Evolutionary conservation across 2,113 vertebrate species (phyloP).

Genomic region (Clupea harengus): DNA sequence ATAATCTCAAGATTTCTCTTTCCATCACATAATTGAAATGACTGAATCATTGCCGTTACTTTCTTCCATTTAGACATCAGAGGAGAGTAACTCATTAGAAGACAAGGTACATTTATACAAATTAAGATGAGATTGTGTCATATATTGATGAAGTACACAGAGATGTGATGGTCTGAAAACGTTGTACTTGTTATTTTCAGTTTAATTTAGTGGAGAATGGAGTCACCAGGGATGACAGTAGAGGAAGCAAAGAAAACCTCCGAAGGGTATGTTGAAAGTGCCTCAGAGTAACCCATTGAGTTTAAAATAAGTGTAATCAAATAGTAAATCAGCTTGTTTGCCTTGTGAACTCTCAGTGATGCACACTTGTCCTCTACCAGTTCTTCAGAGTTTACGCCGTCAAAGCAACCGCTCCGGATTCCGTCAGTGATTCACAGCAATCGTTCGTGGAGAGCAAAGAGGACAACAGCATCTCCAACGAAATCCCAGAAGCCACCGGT

Average conservation of each 20-base stretch:
- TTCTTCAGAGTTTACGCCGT: background rate
- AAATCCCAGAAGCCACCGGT: constrained; percentile 2
- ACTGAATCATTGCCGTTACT: background rate
- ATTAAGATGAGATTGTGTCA: too few species aligned
- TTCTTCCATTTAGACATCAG: background rate
- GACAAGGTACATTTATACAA: background rate
- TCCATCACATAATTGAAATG: background rate
- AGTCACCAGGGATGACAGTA: constrained; percentile 43
- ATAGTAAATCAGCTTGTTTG: too few species aligned
- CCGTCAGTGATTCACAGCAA: background rate
- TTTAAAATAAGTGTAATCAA: background rate
- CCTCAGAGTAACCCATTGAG: background rate
- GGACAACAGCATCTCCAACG: constrained; percentile 23
- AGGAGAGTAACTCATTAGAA: background rate
- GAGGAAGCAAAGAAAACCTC: constrained; percentile 41
- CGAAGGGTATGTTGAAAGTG: constrained; percentile 37
- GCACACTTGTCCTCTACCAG: background rate
- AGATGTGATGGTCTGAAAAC: background rate
- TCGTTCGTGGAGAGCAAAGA: constrained; percentile 26
- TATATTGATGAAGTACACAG: background rate
- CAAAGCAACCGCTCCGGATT: background rate
- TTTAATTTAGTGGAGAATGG: constrained; percentile 32
- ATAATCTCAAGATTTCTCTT: background rate
- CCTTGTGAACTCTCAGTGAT: too few species aligned
- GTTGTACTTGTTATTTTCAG: constrained; percentile 17